Evolutionary conservation across 2,797 vertebrate species (phyloP).

Genomic region (Molossus alvarezi): DNA sequence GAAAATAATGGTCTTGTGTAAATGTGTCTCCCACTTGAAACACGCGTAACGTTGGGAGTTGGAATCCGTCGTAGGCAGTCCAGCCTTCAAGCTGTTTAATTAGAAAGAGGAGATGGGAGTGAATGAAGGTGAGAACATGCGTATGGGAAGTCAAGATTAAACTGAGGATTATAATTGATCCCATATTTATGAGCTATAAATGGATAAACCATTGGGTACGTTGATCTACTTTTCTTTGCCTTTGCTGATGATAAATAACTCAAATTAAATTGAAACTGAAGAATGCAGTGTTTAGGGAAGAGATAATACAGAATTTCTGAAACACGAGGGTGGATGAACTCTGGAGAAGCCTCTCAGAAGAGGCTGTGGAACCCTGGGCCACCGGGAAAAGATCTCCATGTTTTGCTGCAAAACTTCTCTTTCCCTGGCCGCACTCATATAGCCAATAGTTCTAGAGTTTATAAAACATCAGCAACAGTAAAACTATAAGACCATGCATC

Average conservation of each 20-base stretch:
- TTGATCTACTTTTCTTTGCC: slow-evolving; percentile 13
- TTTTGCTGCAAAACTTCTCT: slow-evolving; percentile 53
- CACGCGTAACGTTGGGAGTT: neutral
- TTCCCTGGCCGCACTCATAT: slow-evolving; percentile 61
- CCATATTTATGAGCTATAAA: slow-evolving; percentile 8
- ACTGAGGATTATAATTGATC: slow-evolving; percentile 27
- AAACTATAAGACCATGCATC: slow-evolving; percentile 54
- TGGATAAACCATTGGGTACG: neutral
- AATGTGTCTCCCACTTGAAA: neutral
- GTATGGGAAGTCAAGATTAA: neutral
- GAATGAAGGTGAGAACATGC: slow-evolving; percentile 28
- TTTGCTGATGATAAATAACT: slow-evolving; percentile 23
- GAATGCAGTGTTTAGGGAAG: neutral
- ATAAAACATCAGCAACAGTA: neutral
- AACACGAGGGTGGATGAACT: neutral
- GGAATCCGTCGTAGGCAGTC: neutral
- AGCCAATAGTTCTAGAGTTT: slow-evolving; percentile 35
- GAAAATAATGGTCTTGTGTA: slow-evolving; percentile 2
- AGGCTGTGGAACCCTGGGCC: neutral
- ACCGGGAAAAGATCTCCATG: slow-evolving; percentile 31
- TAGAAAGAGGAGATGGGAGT: neutral
- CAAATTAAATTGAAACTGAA: slow-evolving; percentile 54
- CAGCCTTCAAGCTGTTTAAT: neutral
- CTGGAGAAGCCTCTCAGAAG: neutral
- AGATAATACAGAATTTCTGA: slow-evolving; percentile 10